phyloP scores from a whole-genome alignment of 2,797 vertebrate genomes.

The Enteromius trimaculatus region DNA sequence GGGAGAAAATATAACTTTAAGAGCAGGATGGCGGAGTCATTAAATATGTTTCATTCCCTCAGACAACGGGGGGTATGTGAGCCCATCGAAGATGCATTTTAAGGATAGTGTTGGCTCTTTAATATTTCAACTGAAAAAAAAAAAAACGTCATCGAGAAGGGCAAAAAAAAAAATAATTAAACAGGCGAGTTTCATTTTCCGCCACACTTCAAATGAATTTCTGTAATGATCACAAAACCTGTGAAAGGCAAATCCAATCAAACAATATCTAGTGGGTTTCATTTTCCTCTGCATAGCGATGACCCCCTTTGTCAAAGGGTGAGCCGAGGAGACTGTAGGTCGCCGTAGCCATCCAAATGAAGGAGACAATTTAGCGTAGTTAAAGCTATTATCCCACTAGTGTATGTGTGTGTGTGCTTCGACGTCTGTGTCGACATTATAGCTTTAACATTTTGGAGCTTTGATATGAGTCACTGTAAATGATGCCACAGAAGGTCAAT shows the following conservation, averaged over 20 bases:
- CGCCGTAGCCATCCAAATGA: slow-evolving; percentile 80
- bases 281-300: slow-evolving; percentile 77
- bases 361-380: slow-evolving; percentile 83
- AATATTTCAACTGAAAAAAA: slow-evolving; percentile 59
- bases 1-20: slow-evolving; percentile 49
- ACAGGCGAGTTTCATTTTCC: slow-evolving; percentile 81
- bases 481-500: slow-evolving; percentile 83
- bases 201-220: slow-evolving; percentile 85
- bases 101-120: slow-evolving; percentile 56
- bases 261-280: slow-evolving; percentile 84
- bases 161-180: slow-evolving; percentile 83
- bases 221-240: slow-evolving; percentile 84
- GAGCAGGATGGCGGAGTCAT: slow-evolving; percentile 52
- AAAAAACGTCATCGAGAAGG: slow-evolving; percentile 58
- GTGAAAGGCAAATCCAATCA: slow-evolving; percentile 86
- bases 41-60: slow-evolving; percentile 57
- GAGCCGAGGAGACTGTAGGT: slow-evolving; percentile 77
- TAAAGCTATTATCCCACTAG: slow-evolving; percentile 82
- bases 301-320: slow-evolving; percentile 84
- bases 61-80: slow-evolving; percentile 68
- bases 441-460: slow-evolving; percentile 79
- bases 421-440: slow-evolving; percentile 54
- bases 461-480: slow-evolving; percentile 84
- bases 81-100: slow-evolving; percentile 73
- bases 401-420: slow-evolving; percentile 48